A percentile compares a stretch with the other conserved stretches of the same genome.
Evolutionary conservation across 2,888 invertebrate genomes (phyloP).

Genomic region (Chloroclystis v-ata): DNA sequence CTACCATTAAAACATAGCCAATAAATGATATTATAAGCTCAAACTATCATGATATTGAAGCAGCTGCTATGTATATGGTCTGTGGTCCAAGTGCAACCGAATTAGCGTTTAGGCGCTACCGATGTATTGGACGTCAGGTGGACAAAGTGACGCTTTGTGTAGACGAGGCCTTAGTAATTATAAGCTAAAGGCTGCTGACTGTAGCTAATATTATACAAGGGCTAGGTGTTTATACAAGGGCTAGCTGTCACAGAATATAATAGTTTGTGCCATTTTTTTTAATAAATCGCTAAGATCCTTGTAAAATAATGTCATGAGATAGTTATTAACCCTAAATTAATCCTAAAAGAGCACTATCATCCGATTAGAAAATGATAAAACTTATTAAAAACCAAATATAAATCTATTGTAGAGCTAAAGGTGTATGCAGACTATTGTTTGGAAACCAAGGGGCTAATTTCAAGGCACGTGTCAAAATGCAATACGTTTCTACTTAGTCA

Average conservation of each 20-base stretch:
- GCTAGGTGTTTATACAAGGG: too few relatives aligned
- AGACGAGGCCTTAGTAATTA: slow-evolving; percentile 12
- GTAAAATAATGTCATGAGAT: too few relatives aligned
- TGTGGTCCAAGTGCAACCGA: slow-evolving; percentile 7
- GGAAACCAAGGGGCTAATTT: slow-evolving; percentile 27
- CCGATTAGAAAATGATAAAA: slow-evolving; percentile 14
- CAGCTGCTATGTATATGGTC: not conserved
- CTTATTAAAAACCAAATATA: slow-evolving; percentile 15
- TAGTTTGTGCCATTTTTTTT: too few relatives aligned
- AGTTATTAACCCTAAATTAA: not conserved
- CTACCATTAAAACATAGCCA: too few relatives aligned
- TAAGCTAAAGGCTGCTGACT: not conserved
- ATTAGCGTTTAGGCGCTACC: slow-evolving; percentile 12
- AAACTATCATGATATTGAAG: too few relatives aligned
- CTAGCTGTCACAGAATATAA: too few relatives aligned
- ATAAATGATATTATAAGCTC: too few relatives aligned
- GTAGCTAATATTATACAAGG: not conserved
- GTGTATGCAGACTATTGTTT: slow-evolving; percentile 17
- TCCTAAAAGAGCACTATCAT: slow-evolving; percentile 8
- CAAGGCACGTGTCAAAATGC: slow-evolving; percentile 30
- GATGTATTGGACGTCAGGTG: slow-evolving; percentile 18
- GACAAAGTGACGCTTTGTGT: slow-evolving; percentile 17
- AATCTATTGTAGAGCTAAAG: slow-evolving; percentile 18
- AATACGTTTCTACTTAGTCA: slow-evolving; percentile 20
- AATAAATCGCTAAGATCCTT: too few relatives aligned